phyloP scores from a whole-genome alignment of 1,140 invertebrate species.

The Chironomus tepperi region DNA sequence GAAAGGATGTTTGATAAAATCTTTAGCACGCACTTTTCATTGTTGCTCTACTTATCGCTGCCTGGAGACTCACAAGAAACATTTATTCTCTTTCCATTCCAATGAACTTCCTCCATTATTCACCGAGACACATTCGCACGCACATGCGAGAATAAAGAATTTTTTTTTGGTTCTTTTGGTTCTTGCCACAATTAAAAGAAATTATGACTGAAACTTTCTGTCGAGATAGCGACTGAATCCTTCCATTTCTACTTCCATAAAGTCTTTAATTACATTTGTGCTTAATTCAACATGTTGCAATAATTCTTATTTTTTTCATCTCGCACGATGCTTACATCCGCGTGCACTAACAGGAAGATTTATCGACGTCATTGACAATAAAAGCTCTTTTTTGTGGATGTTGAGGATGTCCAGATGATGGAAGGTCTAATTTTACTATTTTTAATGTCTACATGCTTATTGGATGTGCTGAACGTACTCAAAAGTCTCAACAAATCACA shows the following conservation, averaged over 20 bases:
- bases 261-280: not conserved
- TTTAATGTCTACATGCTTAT: no score
- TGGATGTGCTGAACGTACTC: no score
- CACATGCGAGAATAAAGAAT: not conserved
- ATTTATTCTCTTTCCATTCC: not conserved
- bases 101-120: not conserved
- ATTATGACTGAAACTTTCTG: not conserved
- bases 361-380: slow-evolving; percentile 2
- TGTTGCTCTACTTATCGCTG: not conserved
- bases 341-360: not conserved
- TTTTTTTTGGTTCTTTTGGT: not conserved
- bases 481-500: not conserved
- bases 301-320: no score
- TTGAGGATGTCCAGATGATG: no score
- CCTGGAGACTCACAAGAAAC: not conserved
- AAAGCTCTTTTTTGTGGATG: not conserved
- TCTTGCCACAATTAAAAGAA: not conserved
- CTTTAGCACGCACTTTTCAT: not conserved
- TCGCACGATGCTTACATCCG: not conserved
- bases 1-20: not conserved
- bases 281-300: no score
- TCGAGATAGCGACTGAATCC: not conserved
- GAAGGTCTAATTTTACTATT: no score
- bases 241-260: slow-evolving; percentile 3
- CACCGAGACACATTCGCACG: not conserved